phyloP scores from a whole-genome alignment of 2,888 invertebrate species.

The Drosophila histrio region DNA sequence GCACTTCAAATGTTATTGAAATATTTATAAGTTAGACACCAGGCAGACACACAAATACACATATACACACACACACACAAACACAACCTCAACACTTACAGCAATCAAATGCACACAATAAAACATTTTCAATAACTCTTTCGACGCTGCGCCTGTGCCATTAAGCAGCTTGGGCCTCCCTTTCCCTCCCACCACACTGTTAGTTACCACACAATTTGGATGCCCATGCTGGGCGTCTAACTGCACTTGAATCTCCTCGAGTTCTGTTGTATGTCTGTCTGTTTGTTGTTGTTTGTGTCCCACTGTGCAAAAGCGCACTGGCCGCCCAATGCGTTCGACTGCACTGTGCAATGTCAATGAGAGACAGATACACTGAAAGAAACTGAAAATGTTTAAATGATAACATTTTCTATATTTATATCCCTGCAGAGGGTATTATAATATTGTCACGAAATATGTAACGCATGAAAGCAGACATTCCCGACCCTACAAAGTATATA shows the following conservation, averaged over 20 bases:
- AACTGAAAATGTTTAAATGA: too few relatives aligned
- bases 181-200: not conserved
- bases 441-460: too few relatives aligned
- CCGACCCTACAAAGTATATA: too few relatives aligned
- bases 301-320: slow-evolving; percentile 67
- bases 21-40: slow-evolving; percentile 80
- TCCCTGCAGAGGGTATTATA: too few relatives aligned
- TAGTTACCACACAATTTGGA: slow-evolving; percentile 47
- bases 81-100: slow-evolving; percentile 68
- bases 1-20: slow-evolving; percentile 78
- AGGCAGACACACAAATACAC: slow-evolving; percentile 28
- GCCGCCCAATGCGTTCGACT: slow-evolving; percentile 58
- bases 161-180: slow-evolving; percentile 49
- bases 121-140: slow-evolving; percentile 81
- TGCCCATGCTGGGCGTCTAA: slow-evolving; percentile 50
- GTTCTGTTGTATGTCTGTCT: slow-evolving; percentile 16
- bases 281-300: slow-evolving; percentile 55
- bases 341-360: slow-evolving; percentile 46
- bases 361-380: too few relatives aligned
- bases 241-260: slow-evolving; percentile 47
- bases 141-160: slow-evolving; percentile 65
- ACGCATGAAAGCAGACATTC: too few relatives aligned
- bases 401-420: too few relatives aligned
- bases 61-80: not conserved
- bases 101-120: slow-evolving; percentile 80